phyloP scores from a whole-genome alignment of 2,113 vertebrate species.

The Pycnonotus jocosus region DNA sequence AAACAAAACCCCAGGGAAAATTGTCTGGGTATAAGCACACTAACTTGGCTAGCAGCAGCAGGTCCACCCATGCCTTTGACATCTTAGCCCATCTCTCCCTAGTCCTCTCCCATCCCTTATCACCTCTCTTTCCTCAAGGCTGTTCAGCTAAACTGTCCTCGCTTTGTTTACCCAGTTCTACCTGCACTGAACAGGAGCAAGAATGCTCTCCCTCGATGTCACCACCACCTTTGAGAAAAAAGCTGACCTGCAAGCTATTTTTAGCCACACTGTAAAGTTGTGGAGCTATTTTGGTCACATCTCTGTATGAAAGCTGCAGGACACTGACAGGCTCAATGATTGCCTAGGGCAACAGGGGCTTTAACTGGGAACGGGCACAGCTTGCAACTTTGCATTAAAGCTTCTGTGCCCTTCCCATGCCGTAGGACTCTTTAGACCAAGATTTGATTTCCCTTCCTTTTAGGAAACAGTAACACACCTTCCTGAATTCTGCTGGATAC shows the following conservation, averaged over 20 bases:
- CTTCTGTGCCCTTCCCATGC: not conserved
- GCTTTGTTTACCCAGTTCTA: not conserved
- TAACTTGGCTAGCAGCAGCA: not conserved
- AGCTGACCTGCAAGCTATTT: slow-evolving; percentile 57
- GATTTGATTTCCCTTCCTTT: not conserved
- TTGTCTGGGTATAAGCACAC: not conserved
- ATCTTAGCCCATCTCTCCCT: not conserved
- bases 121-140: not conserved
- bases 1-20: not conserved
- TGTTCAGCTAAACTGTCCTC: not conserved
- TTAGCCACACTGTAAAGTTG: slow-evolving; percentile 21
- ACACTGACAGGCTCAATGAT: not conserved
- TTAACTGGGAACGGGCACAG: not conserved
- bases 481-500: not conserved
- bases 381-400: not conserved
- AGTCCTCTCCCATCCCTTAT: not conserved
- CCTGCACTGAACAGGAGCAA: not conserved
- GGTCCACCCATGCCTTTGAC: not conserved
- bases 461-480: not conserved
- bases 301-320: slow-evolving; percentile 23
- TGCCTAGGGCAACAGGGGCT: slow-evolving; percentile 11
- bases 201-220: not conserved
- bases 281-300: slow-evolving; percentile 52
- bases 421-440: not conserved
- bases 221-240: slow-evolving; percentile 22